These are phyloP conservation scores for Aromia moschata DNA, from an alignment of 2,888 invertebrate genomes.

Conservation along the genomic window DNA sequence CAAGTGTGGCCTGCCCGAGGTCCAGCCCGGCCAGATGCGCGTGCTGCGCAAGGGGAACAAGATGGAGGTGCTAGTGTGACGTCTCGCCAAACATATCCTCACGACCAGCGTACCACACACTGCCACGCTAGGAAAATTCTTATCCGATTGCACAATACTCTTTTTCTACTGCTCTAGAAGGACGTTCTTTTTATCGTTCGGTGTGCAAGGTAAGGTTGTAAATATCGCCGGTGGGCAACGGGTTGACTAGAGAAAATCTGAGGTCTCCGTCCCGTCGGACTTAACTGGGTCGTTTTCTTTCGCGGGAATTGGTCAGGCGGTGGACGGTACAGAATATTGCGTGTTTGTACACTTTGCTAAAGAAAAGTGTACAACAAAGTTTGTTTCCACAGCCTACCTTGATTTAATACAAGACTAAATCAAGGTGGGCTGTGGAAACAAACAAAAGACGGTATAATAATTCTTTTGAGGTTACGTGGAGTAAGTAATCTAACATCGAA, in stretches of 20 bases:
- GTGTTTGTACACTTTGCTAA: too few species aligned
- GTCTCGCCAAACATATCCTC: slow-evolving; percentile 57
- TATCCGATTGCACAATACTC: slow-evolving; percentile 33
- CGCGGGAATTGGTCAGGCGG: not conserved
- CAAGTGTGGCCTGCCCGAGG: slow-evolving; percentile 73
- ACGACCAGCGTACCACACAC: slow-evolving; percentile 54
- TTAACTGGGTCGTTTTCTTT: slow-evolving; percentile 6
- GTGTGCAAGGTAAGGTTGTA: slow-evolving; percentile 21
- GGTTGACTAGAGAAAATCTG: too few species aligned
- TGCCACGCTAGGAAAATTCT: slow-evolving; percentile 51
- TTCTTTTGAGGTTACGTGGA: too few species aligned
- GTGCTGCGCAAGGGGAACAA: slow-evolving; percentile 74
- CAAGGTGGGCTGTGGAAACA: too few species aligned
- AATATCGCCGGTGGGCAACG: not conserved
- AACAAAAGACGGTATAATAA: too few species aligned
- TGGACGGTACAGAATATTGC: not conserved
- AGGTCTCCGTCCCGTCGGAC: not conserved
- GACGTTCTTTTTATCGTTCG: slow-evolving; percentile 25
- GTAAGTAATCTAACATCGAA: too few species aligned
- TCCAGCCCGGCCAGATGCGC: slow-evolving; percentile 73
- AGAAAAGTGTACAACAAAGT: too few species aligned
- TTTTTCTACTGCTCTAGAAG: slow-evolving; percentile 21
- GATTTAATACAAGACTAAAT: too few species aligned
- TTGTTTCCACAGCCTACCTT: too few species aligned
- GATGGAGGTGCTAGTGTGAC: slow-evolving; percentile 76